These are phyloP conservation scores for Autographa pulchrina DNA, from an alignment of 2,888 invertebrate genomes.

Conservation along the genomic window DNA sequence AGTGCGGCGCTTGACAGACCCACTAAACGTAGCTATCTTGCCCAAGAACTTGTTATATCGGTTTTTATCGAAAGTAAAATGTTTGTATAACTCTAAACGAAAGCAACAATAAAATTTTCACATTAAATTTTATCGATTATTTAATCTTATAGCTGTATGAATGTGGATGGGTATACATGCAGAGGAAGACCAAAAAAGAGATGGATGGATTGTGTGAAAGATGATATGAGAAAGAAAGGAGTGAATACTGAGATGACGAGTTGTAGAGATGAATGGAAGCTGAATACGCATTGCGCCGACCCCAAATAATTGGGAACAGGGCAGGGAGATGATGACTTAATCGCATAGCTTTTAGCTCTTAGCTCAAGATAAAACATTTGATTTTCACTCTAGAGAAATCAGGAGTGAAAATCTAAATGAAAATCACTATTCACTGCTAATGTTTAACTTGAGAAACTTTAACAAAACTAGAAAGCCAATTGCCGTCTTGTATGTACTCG, in stretches of 20 bases:
- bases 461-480: background rate
- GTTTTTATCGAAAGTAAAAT: background rate
- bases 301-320: no score
- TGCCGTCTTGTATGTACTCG: background rate
- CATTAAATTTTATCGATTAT: background rate
- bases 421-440: background rate
- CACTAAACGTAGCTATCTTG: constrained; percentile 49
- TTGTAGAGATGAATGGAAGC: no score
- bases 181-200: no score
- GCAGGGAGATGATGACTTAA: no score
- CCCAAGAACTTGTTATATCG: constrained; percentile 18
- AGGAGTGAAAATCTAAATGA: background rate
- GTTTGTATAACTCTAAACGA: background rate
- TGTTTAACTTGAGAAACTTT: background rate
- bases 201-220: no score
- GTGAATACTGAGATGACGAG: no score
- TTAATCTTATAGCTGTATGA: background rate
- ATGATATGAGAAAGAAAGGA: no score
- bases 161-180: no score
- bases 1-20: constrained; percentile 46
- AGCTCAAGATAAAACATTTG: background rate
- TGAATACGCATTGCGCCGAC: no score
- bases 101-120: background rate
- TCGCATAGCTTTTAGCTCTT: no score
- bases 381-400: no score